These are phyloP conservation scores for Podiceps cristatus DNA, from an alignment of 2,113 vertebrate species.

Conservation along the genomic window DNA sequence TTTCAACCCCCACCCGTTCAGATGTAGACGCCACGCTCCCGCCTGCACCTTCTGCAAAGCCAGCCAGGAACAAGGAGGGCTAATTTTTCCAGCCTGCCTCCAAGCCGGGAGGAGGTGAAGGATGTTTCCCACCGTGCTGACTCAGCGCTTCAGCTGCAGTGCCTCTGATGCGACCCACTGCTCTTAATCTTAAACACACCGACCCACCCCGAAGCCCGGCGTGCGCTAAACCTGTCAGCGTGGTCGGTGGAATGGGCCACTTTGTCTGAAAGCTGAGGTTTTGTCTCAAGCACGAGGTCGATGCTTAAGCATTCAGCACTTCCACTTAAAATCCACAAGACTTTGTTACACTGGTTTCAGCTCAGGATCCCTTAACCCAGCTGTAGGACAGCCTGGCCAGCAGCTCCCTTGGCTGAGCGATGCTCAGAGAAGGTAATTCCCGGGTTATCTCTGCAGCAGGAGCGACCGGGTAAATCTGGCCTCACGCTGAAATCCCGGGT, in stretches of 20 bases:
- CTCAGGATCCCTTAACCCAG: not conserved
- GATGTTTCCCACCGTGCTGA: not conserved
- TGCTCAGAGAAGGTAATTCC: not conserved
- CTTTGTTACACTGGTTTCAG: not conserved
- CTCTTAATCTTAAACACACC: not conserved
- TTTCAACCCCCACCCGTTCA: not conserved
- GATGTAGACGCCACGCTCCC: not conserved
- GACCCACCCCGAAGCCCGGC: fast-evolving
- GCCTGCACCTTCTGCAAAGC: no score
- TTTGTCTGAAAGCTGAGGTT: not conserved
- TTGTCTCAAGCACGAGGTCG: not conserved
- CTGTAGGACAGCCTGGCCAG: not conserved
- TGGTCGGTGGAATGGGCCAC: not conserved
- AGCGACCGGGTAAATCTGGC: not conserved
- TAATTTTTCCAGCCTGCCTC: not conserved
- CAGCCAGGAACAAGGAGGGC: not conserved
- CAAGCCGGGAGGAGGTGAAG: not conserved
- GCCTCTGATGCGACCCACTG: not conserved
- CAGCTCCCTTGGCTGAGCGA: not conserved
- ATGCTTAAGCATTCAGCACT: not conserved
- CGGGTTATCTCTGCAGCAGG: not conserved
- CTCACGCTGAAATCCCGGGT: not conserved
- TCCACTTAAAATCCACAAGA: not conserved
- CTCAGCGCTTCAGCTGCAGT: not conserved
- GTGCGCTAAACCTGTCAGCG: not conserved